phyloP scores from a whole-genome alignment of 2,888 invertebrate genomes.

The Hipparchia semele region DNA sequence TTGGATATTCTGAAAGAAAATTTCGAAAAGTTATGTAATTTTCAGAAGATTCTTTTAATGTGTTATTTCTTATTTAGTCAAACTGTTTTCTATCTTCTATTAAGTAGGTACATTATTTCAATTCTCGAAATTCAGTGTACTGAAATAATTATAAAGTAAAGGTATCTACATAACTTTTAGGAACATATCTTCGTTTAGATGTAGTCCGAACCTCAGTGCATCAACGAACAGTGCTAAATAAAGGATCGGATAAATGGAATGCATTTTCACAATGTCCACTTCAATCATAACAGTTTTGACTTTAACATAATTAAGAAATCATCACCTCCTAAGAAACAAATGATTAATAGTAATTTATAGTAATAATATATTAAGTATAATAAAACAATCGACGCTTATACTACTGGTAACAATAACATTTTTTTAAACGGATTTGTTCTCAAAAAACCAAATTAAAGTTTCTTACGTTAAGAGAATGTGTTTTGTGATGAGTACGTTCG shows the following conservation, averaged over 20 bases:
- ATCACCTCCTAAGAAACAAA: constrained; percentile 62
- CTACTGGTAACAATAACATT: constrained; percentile 82
- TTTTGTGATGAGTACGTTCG: constrained; percentile 39
- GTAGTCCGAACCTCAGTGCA: constrained; percentile 52
- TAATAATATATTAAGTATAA: constrained; percentile 53
- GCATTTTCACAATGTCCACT: constrained; percentile 75
- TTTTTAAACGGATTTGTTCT: constrained; percentile 29
- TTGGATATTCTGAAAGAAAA: no score
- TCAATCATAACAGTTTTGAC: constrained; percentile 59
- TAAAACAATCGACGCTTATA: constrained; percentile 74
- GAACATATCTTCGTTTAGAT: constrained; percentile 44
- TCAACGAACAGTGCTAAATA: constrained; percentile 74
- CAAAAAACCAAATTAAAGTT: constrained; percentile 54
- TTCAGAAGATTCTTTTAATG: no score
- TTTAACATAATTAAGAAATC: constrained; percentile 59
- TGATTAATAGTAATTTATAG: constrained; percentile 52
- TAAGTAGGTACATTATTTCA: no score
- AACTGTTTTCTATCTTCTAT: no score
- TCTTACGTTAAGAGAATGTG: constrained; percentile 35
- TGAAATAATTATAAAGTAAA: not conserved
- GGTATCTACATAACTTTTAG: not conserved
- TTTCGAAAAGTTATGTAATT: no score
- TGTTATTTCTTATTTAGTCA: no score
- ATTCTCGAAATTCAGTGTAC: no score
- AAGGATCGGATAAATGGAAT: constrained; percentile 72